A percentile compares a stretch with the other conserved stretches of the same genome.
These are phyloP conservation scores for Ligdia adustata DNA, from an alignment of 2,888 invertebrate species.

Conservation along the genomic window DNA sequence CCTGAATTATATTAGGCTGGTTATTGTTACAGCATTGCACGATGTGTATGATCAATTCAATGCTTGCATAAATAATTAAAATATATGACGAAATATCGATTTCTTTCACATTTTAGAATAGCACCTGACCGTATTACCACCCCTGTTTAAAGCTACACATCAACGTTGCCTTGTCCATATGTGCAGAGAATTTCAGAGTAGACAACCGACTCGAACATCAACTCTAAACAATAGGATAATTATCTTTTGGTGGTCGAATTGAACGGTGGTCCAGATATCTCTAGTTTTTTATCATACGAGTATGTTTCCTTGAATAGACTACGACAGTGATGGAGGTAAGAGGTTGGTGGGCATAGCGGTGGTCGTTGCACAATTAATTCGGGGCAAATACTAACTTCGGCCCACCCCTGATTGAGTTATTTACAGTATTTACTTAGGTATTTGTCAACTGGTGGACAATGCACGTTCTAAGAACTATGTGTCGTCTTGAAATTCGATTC, in stretches of 20 bases:
- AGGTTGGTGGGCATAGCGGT: constrained; percentile 45
- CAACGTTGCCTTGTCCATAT: too few relatives aligned
- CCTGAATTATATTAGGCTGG: too few relatives aligned
- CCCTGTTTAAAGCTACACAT: too few relatives aligned
- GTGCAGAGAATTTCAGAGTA: neutral
- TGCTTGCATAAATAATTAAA: too few relatives aligned
- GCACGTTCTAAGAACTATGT: constrained; percentile 35
- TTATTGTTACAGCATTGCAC: too few relatives aligned
- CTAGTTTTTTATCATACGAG: constrained; percentile 47
- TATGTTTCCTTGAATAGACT: constrained; percentile 33
- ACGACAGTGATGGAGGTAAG: constrained; percentile 17
- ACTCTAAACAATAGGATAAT: constrained; percentile 6
- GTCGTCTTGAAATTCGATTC: constrained; percentile 18
- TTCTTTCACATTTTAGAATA: too few relatives aligned
- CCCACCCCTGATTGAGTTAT: constrained; percentile 49
- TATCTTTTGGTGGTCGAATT: constrained; percentile 30
- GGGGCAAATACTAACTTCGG: constrained; percentile 35
- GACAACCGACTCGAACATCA: too few relatives aligned
- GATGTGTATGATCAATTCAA: too few relatives aligned
- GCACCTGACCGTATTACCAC: too few relatives aligned
- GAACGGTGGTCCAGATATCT: constrained; percentile 43
- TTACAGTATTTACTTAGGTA: constrained; percentile 42
- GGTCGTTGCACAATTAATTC: constrained; percentile 43
- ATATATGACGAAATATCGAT: too few relatives aligned
- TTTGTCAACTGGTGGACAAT: constrained; percentile 37